Evolutionary conservation across 2,113 vertebrate genomes (phyloP), one percentile per base, ranked within the genome.

Genomic region (Limanda limanda): DNA sequence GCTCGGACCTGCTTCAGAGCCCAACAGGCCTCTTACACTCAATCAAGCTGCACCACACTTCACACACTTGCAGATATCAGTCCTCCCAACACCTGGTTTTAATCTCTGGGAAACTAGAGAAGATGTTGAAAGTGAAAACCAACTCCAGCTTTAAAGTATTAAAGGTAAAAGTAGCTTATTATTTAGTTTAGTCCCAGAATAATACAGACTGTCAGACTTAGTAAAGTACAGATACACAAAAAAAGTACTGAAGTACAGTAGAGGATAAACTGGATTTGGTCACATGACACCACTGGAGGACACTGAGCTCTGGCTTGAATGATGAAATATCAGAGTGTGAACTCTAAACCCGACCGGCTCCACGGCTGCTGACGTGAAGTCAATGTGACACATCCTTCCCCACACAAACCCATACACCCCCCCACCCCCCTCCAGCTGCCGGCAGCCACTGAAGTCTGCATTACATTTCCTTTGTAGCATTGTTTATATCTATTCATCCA

Each of bases 371-470:
- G 91, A 93, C 85, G 84, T 69, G 88, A 91, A 94, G 86, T 87
- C 75, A 88, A 90, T 40, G 87, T 94, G 94, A 93, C 94, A 91
- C 66, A 67, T 87, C 86, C 79, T 83, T 82, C 87, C 73, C 87
- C 90, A 68, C 84, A 81, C 70, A 70, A 78, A 87, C 79, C 74
- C 75, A 20, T 15, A 47, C 48, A 35, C 62, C 73, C 86, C 25
- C 25, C 25, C 25, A 3, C 1, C 25, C 25, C 25, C 91, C 75
- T 75, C 74, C 79, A 84, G 91, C 89, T 84, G 68, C 81, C 52
- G 80, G 47, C 79, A 74, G 35, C 2, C 74, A 31, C 25, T 37
- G 35, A 23, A 79, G 73, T 54, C 86, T 71, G 63, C 9, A 23
- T 58, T 56, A 15, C 13, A 74, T 67, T 71, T 56, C 56, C 61